Conservation (phyloP, 2,113 vertebrate species). For the Scomber japonicus region DNA sequence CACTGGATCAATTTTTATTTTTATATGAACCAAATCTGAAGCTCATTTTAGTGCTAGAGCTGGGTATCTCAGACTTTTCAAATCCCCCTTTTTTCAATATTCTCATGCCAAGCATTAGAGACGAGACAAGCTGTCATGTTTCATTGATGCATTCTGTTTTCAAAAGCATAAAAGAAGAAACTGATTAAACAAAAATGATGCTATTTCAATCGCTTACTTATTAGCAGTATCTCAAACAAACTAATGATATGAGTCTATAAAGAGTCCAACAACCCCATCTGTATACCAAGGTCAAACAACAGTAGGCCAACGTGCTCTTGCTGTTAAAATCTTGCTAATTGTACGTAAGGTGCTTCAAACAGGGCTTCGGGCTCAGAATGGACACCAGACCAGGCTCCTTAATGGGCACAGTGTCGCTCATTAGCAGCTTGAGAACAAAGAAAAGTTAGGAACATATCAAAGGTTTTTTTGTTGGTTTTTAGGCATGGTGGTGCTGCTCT, state of each 20-base stretch:
- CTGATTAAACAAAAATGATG: not conserved
- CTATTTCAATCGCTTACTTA: not conserved
- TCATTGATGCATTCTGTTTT: not conserved
- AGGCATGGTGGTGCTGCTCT: constrained; percentile 28
- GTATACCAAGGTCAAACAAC: constrained; percentile 26
- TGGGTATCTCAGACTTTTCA: not conserved
- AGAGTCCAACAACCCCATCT: not conserved
- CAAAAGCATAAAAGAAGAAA: not conserved
- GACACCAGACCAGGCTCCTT: not conserved
- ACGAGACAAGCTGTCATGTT: not conserved
- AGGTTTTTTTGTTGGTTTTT: not conserved
- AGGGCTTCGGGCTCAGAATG: constrained; percentile 8
- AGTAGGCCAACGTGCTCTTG: not conserved
- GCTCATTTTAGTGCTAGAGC: not conserved
- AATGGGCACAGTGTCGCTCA: constrained; percentile 20
- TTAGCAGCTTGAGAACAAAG: constrained; percentile 59
- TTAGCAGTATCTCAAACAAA: not conserved
- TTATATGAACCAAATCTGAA: constrained; percentile 1
- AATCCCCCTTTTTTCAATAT: not conserved
- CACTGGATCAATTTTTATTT: constrained; percentile 28
- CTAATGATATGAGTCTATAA: not conserved
- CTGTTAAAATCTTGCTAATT: constrained; percentile 20
- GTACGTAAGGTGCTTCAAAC: constrained; percentile 20
- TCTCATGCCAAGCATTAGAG: not conserved
- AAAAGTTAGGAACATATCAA: constrained; percentile 21